Evolutionary conservation across 2,113 vertebrate species (phyloP).

Genomic region (Seriola aureovittata): DNA sequence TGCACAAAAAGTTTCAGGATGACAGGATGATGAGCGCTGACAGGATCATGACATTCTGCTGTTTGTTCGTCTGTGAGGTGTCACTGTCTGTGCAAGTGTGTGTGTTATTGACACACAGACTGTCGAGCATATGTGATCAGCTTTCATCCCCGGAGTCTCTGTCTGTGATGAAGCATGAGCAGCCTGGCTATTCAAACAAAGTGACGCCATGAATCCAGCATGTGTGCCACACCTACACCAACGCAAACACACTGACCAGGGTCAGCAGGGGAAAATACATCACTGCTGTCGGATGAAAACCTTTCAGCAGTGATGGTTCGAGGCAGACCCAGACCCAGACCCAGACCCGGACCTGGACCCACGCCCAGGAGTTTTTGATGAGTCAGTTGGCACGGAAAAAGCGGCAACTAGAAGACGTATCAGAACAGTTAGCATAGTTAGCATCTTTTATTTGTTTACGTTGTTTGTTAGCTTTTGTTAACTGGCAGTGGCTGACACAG

Average conservation of each 20-base stretch:
- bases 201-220: conserved; percentile 5
- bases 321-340: too few species aligned
- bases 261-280: not conserved
- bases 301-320: not conserved
- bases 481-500: too few species aligned
- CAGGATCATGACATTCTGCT: conserved; percentile 18
- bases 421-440: too few species aligned
- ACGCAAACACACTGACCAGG: not conserved
- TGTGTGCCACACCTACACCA: conserved; percentile 10
- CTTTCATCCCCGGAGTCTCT: conserved; percentile 33
- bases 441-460: too few species aligned
- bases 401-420: too few species aligned
- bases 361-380: too few species aligned
- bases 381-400: too few species aligned
- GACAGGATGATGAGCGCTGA: conserved; percentile 31
- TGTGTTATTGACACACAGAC: conserved; percentile 59
- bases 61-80: conserved; percentile 52
- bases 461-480: too few species aligned
- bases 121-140: conserved; percentile 51
- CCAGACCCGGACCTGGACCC: too few species aligned
- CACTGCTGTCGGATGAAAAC: not conserved
- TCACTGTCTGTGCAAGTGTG: conserved; percentile 7
- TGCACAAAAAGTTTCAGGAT: not conserved
- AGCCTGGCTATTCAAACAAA: conserved; percentile 40
- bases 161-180: conserved; percentile 45